Base-by-base conservation (phyloP, 2,113 vertebrate genomes). In the Nothocercus nigrocapillus region DNA sequence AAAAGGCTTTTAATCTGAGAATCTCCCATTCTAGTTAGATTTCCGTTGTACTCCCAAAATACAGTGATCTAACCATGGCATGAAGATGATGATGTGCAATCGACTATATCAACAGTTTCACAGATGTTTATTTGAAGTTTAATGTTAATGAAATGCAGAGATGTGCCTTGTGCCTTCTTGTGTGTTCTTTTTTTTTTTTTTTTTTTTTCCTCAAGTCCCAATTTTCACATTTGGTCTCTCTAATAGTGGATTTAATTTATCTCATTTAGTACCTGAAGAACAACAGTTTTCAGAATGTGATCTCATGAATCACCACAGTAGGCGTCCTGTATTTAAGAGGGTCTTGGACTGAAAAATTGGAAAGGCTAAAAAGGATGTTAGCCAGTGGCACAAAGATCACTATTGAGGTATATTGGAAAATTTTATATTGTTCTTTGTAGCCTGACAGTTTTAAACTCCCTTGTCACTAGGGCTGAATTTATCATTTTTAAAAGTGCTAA, bases 401-500 rank as follows among this genome's bases (percentile, higher is more conserved):
- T 66, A 1, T 47, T 80, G 70, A 74, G 49, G 38, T 67, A 53
- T 89, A 7, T 25, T 91, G 89, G 54, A 88, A 76, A 70, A 74
- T 61, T 91, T 91, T 90, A 28, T 0, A 2, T 25, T 53, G 54
- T 27, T 82, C 9, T 95, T 85, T n/a, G 22, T 47, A 75, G 27
- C 47, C 25, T 64, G 64, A 25, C 85, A 15, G 16, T 27, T 96
- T 93, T 85, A 68, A 93, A 85, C 59, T 93, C 69, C 54, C 79
- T 90, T 96, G 82, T 97, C 93, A 96, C 69, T 86, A 96, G 59
- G 76, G 81, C 77, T 94, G 92, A 92, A 97, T 96, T 96, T 95
- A 64, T 97, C 82, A 76, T 92, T 90, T 89, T 91, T 96, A 95
- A 92, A 97, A 96, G 94, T 94, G 94, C 90, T 93, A 96, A 97